A percentile compares a stretch with the other conserved stretches of the same genome.
Conservation (phyloP, 1,140 invertebrate species). For the Akabosia matsudoensis region DNA sequence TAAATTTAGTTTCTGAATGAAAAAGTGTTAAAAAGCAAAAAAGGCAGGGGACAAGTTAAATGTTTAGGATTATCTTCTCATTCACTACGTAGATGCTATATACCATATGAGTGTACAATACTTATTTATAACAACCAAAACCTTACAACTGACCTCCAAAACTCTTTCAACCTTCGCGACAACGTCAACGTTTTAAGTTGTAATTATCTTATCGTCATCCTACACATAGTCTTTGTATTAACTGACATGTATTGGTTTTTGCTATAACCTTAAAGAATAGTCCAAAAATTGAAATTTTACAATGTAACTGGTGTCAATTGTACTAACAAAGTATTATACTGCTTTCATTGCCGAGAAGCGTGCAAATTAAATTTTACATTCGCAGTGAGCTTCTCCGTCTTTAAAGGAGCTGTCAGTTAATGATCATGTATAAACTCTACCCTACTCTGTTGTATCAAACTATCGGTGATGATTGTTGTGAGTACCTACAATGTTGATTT, state of each 20-base stretch:
- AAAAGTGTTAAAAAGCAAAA: too few relatives aligned
- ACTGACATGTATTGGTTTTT: neutral
- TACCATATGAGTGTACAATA: slow-evolving; percentile 4
- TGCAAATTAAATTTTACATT: neutral
- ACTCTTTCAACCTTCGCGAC: neutral
- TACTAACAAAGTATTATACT: neutral
- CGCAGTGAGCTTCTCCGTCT: neutral
- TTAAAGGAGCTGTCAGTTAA: too few relatives aligned
- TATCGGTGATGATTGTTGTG: too few relatives aligned
- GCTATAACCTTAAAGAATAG: too few relatives aligned
- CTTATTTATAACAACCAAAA: neutral
- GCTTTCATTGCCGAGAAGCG: neutral
- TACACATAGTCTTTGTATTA: neutral
- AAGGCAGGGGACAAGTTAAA: too few relatives aligned
- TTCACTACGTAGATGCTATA: neutral
- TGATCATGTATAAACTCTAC: too few relatives aligned
- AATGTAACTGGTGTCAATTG: neutral
- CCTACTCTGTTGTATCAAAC: too few relatives aligned
- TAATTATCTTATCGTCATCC: too few relatives aligned
- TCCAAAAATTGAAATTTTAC: neutral
- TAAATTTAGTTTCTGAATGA: too few relatives aligned
- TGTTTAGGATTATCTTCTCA: too few relatives aligned
- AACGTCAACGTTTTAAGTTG: too few relatives aligned
- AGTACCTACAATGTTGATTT: too few relatives aligned
- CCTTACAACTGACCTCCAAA: slow-evolving; percentile 7